phyloP scores from a whole-genome alignment of 2,888 invertebrate species.

The Plutella xylostella region DNA sequence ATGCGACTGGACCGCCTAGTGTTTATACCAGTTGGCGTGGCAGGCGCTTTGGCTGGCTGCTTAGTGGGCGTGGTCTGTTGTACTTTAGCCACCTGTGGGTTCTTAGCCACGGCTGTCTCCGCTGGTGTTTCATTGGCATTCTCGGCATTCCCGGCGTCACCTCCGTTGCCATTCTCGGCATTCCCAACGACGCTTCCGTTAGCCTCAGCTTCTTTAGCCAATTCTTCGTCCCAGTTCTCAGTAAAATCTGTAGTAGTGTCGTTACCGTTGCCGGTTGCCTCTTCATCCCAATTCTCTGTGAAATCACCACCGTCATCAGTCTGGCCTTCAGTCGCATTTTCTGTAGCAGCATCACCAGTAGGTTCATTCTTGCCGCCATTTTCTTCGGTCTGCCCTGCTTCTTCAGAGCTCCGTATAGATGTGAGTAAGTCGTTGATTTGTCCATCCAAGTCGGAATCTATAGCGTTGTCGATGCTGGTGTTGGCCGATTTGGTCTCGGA shows the following conservation, averaged over 20 bases:
- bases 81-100: background rate
- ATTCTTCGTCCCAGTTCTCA: background rate
- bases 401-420: slow-evolving; percentile 22
- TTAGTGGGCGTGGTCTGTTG: no score
- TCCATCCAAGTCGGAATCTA: slow-evolving; percentile 26
- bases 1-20: slow-evolving; percentile 38
- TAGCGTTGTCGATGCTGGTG: background rate
- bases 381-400: slow-evolving; percentile 2
- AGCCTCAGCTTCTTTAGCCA: background rate
- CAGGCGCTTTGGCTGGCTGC: background rate
- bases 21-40: slow-evolving; percentile 21
- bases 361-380: slow-evolving; percentile 7
- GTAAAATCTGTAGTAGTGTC: background rate
- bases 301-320: slow-evolving; percentile 19
- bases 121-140: slow-evolving; percentile 33
- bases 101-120: background rate
- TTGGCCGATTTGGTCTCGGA: background rate
- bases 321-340: slow-evolving; percentile 15
- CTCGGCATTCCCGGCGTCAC: background rate
- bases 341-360: slow-evolving; percentile 10
- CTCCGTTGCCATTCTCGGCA: background rate
- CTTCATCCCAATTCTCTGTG: background rate
- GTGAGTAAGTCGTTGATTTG: slow-evolving; percentile 40
- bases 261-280: background rate
- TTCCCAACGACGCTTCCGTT: background rate